These are phyloP conservation scores for Dipodomys stephensi DNA, from an alignment of 2,113 vertebrate genomes.

Conservation along the genomic window DNA sequence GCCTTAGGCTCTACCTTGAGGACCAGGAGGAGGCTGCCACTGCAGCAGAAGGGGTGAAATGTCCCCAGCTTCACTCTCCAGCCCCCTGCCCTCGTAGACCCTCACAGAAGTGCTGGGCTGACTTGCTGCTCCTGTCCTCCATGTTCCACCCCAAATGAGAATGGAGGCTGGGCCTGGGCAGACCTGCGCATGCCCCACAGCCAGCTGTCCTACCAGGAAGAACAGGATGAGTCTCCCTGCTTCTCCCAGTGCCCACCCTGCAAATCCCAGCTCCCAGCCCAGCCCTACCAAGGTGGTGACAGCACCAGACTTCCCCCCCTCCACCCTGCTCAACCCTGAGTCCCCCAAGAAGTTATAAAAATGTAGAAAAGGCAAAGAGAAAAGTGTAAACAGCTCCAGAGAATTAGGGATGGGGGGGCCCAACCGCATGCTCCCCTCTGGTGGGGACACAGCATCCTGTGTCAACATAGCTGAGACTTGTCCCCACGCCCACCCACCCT, in stretches of 20 bases:
- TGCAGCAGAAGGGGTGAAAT: neutral
- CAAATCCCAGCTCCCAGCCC: neutral
- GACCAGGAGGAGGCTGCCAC: neutral
- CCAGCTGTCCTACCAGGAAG: neutral
- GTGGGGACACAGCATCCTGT: conserved; percentile 22
- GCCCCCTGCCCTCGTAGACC: accelerated
- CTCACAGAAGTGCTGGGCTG: neutral
- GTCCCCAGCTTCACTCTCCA: neutral
- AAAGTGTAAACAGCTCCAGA: conserved; percentile 85
- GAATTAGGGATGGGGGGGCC: conserved; percentile 65
- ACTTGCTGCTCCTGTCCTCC: neutral
- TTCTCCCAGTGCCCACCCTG: neutral
- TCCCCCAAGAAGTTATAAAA: conserved; percentile 84
- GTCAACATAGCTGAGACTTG: neutral
- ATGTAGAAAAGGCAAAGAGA: conserved; percentile 85
- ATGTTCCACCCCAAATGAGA: neutral
- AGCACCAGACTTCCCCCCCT: conserved; percentile 66
- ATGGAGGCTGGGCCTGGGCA: neutral
- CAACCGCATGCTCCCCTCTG: conserved; percentile 41
- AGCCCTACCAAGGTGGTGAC: neutral
- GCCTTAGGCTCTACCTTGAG: neutral
- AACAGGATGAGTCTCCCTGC: neutral
- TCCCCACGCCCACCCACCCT: neutral
- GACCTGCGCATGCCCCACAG: neutral
- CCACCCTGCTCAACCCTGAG: conserved; percentile 78